A percentile compares a stretch with the other conserved stretches of the same genome.
phyloP scores from a whole-genome alignment of 2,797 vertebrate genomes.

The Muscicapa striata region DNA sequence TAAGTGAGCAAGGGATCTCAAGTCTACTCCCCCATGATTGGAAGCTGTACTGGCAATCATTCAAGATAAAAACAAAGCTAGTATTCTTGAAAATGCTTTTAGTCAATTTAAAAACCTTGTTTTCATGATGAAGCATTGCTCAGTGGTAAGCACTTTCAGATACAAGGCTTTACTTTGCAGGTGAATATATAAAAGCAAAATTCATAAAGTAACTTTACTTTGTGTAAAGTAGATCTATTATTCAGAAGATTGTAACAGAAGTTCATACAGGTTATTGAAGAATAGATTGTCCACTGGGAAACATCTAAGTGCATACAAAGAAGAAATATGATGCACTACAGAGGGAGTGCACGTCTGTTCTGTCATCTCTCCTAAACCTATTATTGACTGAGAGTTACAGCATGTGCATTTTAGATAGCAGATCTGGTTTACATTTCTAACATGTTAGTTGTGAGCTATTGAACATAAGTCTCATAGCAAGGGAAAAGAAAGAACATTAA shows the following conservation, averaged over 20 bases:
- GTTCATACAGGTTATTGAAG: conserved; percentile 20
- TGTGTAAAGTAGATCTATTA: conserved; percentile 6
- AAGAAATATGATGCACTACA: neutral
- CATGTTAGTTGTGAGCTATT: neutral
- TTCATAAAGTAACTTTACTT: neutral
- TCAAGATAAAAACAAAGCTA: neutral
- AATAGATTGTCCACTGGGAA: conserved; percentile 20
- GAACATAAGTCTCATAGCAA: neutral
- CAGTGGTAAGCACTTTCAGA: neutral
- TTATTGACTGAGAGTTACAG: conserved; percentile 3
- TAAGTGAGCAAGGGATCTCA: neutral
- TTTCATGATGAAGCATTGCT: neutral
- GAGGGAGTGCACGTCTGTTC: neutral
- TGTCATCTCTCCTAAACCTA: neutral
- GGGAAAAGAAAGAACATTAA: neutral
- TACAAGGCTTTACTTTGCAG: conserved; percentile 10
- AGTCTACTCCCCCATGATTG: neutral
- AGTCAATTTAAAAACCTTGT: neutral
- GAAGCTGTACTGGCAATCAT: neutral
- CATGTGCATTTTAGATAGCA: neutral
- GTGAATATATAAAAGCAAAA: conserved; percentile 18
- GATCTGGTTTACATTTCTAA: neutral
- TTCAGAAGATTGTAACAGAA: conserved; percentile 29
- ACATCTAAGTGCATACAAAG: neutral
- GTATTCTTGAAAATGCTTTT: neutral